Evolutionary conservation across 2,113 vertebrate species (phyloP).

Genomic region (Ornithorhynchus anatinus): DNA sequence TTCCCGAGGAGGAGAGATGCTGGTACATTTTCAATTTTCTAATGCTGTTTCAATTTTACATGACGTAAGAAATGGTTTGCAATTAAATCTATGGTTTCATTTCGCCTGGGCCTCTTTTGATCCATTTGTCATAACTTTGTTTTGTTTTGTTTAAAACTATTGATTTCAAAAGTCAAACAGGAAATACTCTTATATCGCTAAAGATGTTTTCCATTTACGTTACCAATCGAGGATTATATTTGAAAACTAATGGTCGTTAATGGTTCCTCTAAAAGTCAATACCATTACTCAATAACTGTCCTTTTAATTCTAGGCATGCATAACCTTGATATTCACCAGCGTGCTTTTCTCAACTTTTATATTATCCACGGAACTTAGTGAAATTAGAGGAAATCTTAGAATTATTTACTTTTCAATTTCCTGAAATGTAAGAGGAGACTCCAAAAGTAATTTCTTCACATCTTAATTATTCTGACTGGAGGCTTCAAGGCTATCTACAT

Average conservation of each 20-base stretch:
- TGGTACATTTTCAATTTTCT: too few relatives aligned
- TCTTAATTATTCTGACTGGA: too few relatives aligned
- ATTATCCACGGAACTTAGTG: too few relatives aligned
- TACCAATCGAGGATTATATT: background rate
- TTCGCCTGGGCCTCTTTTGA: background rate
- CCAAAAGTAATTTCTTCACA: too few relatives aligned
- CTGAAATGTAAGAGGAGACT: too few relatives aligned
- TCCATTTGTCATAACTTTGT: background rate
- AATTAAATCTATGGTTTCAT: background rate
- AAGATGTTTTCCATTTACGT: background rate
- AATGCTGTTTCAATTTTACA: too few relatives aligned
- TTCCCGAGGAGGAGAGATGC: background rate
- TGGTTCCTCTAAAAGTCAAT: constrained; percentile 15
- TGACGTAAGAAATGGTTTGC: too few relatives aligned
- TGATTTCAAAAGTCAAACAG: background rate
- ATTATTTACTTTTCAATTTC: too few relatives aligned
- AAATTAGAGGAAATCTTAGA: too few relatives aligned
- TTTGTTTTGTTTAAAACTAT: background rate
- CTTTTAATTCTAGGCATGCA: constrained; percentile 36
- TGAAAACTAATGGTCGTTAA: background rate
- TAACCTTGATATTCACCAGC: too few relatives aligned
- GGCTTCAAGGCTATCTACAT: too few relatives aligned
- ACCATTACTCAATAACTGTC: background rate
- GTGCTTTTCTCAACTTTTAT: too few relatives aligned
- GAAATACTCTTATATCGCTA: background rate